A percentile compares a stretch with the other conserved stretches of the same genome.
These are phyloP conservation scores for Festucalex cinctus DNA, from an alignment of 2,113 vertebrate genomes.

Conservation along the genomic window DNA sequence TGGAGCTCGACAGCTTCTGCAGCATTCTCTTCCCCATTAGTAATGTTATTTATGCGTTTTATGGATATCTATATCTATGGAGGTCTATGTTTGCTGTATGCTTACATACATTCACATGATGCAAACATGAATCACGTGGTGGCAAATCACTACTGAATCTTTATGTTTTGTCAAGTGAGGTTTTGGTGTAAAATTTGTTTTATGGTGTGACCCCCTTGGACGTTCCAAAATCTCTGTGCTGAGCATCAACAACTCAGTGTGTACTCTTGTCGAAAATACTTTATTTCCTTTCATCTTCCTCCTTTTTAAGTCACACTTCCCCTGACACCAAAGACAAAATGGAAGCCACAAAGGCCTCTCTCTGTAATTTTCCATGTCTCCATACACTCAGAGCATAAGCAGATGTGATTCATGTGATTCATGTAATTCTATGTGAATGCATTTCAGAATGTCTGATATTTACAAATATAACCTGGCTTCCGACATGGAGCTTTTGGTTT, in stretches of 20 bases:
- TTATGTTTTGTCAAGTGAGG: conserved; percentile 3
- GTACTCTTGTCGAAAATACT: conserved; percentile 55
- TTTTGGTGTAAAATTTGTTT: conserved; percentile 2
- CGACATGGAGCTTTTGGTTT: conserved; percentile 34
- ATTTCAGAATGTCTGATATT: conserved; percentile 21
- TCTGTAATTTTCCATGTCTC: conserved; percentile 67
- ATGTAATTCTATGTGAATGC: conserved; percentile 3
- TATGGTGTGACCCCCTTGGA: conserved; percentile 21
- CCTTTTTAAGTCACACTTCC: conserved; percentile 56
- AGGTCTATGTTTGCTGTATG: not conserved
- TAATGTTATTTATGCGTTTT: conserved; percentile 34
- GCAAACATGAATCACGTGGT: conserved; percentile 10
- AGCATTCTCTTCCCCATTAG: conserved; percentile 33
- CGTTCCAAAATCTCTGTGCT: conserved; percentile 6
- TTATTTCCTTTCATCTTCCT: conserved; percentile 50
- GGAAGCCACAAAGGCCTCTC: conserved; percentile 53
- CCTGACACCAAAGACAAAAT: conserved; percentile 55
- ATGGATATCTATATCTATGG: not conserved
- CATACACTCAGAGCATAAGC: conserved; percentile 46
- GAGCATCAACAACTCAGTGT: conserved; percentile 30
- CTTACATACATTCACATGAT: conserved; percentile 1
- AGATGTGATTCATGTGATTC: conserved; percentile 61
- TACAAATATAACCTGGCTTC: conserved; percentile 2
- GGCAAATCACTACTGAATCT: not conserved
- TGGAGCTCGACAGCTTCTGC: conserved; percentile 30